These are phyloP conservation scores for Hoplodrina ambigua DNA, from an alignment of 2,888 invertebrate species.

Conservation along the genomic window DNA sequence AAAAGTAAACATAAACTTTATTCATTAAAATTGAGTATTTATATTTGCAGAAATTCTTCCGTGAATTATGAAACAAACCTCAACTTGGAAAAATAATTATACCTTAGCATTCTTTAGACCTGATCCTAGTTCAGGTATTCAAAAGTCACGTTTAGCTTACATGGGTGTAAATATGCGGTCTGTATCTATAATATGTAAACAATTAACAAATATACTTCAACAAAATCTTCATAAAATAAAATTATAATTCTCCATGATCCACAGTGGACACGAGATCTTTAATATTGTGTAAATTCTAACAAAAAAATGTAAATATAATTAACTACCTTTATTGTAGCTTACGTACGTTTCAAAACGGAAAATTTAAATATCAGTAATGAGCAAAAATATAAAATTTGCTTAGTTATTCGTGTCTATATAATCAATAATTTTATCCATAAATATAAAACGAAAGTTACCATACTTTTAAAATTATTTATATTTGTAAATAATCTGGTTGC, in stretches of 20 bases:
- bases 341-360: conserved; percentile 54
- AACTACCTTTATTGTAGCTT: conserved; percentile 42
- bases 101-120: neutral
- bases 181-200: conserved; percentile 16
- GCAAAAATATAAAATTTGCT: conserved; percentile 46
- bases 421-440: conserved; percentile 58
- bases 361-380: conserved; percentile 53
- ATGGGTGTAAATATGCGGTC: conserved; percentile 37
- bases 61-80: neutral
- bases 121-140: neutral
- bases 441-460: conserved; percentile 64
- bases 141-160: neutral
- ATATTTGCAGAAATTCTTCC: neutral
- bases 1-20: neutral
- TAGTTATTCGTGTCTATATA: conserved; percentile 61
- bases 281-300: conserved; percentile 32
- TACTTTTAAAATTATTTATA: conserved; percentile 62
- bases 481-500: conserved; percentile 60
- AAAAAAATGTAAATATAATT: conserved; percentile 51
- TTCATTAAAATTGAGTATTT: too few species aligned
- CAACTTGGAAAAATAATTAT: neutral
- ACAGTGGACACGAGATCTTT: conserved; percentile 26
- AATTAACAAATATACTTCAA: conserved; percentile 7
- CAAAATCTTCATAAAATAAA: conserved; percentile 6
- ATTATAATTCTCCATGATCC: conserved; percentile 5